Base-by-base conservation (phyloP, 2,888 invertebrate genomes). In the Caenorhabditis doughertyi region DNA sequence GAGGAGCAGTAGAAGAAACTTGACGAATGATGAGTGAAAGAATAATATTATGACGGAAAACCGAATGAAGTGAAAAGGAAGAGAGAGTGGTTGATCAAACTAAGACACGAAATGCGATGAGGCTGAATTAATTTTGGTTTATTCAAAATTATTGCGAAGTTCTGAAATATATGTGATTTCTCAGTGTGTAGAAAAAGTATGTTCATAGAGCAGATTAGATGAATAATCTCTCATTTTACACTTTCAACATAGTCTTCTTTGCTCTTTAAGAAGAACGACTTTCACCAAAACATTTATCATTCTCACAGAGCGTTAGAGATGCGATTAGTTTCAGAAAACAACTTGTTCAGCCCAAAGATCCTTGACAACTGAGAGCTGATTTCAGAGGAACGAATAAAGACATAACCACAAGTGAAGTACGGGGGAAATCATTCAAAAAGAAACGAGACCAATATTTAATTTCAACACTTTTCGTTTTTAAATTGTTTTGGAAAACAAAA, bases 41-140 rank as follows among this genome's bases (percentile, higher is more conserved):
- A 56, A 67, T 76, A 76, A 60, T 76, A 76, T 76, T 67, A 68
- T 76, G 68, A 67, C 55, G 76, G 58, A 74, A 76, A 65, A 42
- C n/a, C 47, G 27, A 55, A 35, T 47, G n/a, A n/a, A 32, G 35
- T 32, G 32, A 47, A 64, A 29, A 32, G 13, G 21, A 47, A 49
- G 25, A 65, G 13, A 32, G 11, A 47, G 18, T 64, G 53, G 47
- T 56, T 44, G 47, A 65, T 56, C 47, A 65, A 55, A 49, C n/a
- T 13, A 39, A 39, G 16, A 39, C 11, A 13, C 32, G 32, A 9
- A 39, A 39, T 39, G 13, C 2, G 32, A 32, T 32, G 9, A 4
- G 4, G 32, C 32, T 32, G n/a, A n/a, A n/a, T 13, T 32, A 44
- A 44, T 21, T 16, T 8, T 9, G 39, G 39, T 23, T 8, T 47